These are phyloP conservation scores for Altica lythri DNA, from an alignment of 2,888 invertebrate species.

Conservation along the genomic window DNA sequence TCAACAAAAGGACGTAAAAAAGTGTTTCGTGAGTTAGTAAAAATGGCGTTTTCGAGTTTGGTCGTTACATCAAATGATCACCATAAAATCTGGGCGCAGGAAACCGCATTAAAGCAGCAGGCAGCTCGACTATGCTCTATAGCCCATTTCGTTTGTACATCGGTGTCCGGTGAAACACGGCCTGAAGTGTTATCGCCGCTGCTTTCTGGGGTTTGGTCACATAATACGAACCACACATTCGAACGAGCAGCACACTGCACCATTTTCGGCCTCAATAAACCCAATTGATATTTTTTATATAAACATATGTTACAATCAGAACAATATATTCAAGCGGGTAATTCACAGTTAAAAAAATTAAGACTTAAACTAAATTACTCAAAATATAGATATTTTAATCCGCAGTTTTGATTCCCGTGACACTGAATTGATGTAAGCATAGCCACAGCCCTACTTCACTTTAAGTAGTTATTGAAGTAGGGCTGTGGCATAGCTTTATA, in stretches of 20 bases:
- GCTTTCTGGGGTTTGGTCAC: conserved; percentile 28
- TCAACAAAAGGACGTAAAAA: conserved; percentile 22
- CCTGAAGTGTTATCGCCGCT: conserved; percentile 31
- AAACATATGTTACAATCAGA: too few relatives aligned
- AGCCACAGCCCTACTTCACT: too few relatives aligned
- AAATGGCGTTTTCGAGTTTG: conserved; percentile 23
- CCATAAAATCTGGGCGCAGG: conserved; percentile 40
- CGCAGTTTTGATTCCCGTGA: too few relatives aligned
- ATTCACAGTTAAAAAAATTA: too few relatives aligned
- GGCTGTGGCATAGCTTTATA: too few relatives aligned
- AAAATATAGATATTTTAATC: too few relatives aligned
- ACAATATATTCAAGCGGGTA: too few relatives aligned
- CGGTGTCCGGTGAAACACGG: conserved; percentile 29
- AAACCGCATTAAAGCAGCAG: conserved; percentile 42
- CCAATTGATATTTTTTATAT: too few relatives aligned
- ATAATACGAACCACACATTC: neutral
- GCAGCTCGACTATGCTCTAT: conserved; percentile 5
- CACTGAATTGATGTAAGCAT: too few relatives aligned
- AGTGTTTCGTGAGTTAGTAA: conserved; percentile 23
- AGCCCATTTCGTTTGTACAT: conserved; percentile 27
- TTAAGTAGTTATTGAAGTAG: too few relatives aligned
- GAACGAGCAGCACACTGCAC: neutral
- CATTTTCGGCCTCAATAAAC: too few relatives aligned
- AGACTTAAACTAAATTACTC: too few relatives aligned
- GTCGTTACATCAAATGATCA: conserved; percentile 32